A percentile compares a stretch with the other conserved stretches of the same genome.
phyloP scores from a whole-genome alignment of 1,140 invertebrate genomes.

The Wasmannia auropunctata region DNA sequence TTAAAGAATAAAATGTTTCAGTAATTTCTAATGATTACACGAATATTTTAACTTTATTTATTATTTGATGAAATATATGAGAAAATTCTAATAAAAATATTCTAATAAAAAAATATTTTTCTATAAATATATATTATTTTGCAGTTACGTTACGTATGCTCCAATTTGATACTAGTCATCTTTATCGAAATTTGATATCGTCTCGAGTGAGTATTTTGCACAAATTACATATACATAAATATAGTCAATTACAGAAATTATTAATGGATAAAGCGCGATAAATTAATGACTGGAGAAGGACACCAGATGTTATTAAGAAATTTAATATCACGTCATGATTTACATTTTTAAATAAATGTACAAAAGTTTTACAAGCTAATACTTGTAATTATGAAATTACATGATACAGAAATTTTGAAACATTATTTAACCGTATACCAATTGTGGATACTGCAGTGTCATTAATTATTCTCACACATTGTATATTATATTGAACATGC shows the following conservation, averaged over 20 bases:
- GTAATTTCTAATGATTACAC: too few relatives aligned
- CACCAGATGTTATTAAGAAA: constrained; percentile 28
- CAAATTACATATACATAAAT: neutral
- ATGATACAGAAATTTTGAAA: neutral
- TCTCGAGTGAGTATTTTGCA: neutral
- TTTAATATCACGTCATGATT: constrained; percentile 43
- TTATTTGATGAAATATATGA: too few relatives aligned
- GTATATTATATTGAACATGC: neutral
- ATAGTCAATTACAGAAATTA: neutral
- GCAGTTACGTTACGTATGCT: neutral
- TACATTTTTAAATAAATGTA: constrained; percentile 25
- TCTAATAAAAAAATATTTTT: neutral
- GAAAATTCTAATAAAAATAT: too few relatives aligned
- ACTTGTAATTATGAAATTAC: neutral
- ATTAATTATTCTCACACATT: constrained; percentile 5
- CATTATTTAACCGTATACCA: neutral
- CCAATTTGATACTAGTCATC: neutral
- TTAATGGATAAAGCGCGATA: neutral
- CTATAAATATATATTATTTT: constrained; percentile 2
- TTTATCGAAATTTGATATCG: neutral
- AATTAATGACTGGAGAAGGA: constrained; percentile 23
- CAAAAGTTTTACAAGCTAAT: neutral
- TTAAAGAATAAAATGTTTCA: too few relatives aligned
- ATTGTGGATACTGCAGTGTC: neutral
- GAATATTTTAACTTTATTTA: too few relatives aligned